These are phyloP conservation scores for Trichoplusia ni DNA, from an alignment of 1,140 invertebrate species.

Conservation along the genomic window DNA sequence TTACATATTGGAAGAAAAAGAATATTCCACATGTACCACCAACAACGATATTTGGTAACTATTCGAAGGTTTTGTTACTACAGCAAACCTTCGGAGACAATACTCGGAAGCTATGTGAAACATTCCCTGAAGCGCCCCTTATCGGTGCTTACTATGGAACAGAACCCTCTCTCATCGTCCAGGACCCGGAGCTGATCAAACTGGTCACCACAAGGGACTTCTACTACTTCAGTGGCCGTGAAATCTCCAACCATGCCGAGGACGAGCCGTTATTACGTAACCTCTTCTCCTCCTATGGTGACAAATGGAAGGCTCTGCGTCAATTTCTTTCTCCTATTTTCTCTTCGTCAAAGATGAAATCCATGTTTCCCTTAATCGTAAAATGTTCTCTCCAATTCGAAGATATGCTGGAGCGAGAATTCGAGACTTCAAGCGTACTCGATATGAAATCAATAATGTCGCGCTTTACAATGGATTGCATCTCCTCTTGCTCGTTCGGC, in stretches of 20 bases:
- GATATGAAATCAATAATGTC: constrained; percentile 68
- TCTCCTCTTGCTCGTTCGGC: constrained; percentile 82
- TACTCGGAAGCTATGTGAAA: constrained; percentile 8
- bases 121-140: constrained; percentile 17
- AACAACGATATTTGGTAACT: constrained; percentile 55
- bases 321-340: constrained; percentile 83
- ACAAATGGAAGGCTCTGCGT: constrained; percentile 82
- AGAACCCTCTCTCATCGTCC: constrained; percentile 28
- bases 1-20: constrained; percentile 57
- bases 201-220: constrained; percentile 32
- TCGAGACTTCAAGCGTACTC: constrained; percentile 33
- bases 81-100: constrained; percentile 2
- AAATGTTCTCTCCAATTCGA: constrained; percentile 65
- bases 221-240: constrained; percentile 32
- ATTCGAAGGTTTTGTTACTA: constrained; percentile 44
- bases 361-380: constrained; percentile 78
- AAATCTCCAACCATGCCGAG: constrained; percentile 5
- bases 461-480: constrained; percentile 81
- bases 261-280: constrained; percentile 2
- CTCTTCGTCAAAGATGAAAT: constrained; percentile 82
- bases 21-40: constrained; percentile 53
- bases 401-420: constrained; percentile 43
- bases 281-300: constrained; percentile 49
- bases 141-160: constrained; percentile 33
- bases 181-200: constrained; percentile 34